Percentiles rank a stretch among this genome's conserved stretches.
phyloP scores from a whole-genome alignment of 2,888 invertebrate species.

The Zaprionus bogoriensis region DNA sequence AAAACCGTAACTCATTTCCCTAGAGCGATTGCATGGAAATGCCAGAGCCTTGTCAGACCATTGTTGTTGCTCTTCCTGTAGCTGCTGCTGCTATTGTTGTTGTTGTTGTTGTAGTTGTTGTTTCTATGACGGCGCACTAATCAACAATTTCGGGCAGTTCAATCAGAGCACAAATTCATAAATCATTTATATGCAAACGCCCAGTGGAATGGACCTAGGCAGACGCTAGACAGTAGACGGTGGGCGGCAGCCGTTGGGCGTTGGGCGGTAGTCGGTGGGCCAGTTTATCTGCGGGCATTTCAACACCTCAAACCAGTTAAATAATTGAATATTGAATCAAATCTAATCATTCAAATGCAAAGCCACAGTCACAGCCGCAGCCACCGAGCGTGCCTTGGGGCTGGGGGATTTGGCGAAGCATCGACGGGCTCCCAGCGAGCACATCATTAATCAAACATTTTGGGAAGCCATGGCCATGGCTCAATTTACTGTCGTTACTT shows the following conservation, averaged over 20 bases:
- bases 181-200: constrained; percentile 70
- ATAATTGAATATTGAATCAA: constrained; percentile 79
- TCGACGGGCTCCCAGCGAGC: constrained; percentile 31
- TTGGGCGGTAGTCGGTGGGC: neutral
- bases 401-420: constrained; percentile 38
- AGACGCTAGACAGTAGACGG: neutral
- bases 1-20: constrained; percentile 68
- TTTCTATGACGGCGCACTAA: constrained; percentile 65
- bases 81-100: constrained; percentile 19
- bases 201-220: constrained; percentile 19
- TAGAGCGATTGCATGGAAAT: constrained; percentile 47
- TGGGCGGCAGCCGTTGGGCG: neutral
- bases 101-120: constrained; percentile 40
- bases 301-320: constrained; percentile 73
- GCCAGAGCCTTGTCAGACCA: constrained; percentile 7
- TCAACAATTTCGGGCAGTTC: constrained; percentile 70
- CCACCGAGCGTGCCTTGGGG: neutral
- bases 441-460: constrained; percentile 77
- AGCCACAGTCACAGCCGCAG: constrained; percentile 47
- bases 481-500: constrained; percentile 43
- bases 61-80: constrained; percentile 10
- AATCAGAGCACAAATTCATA: constrained; percentile 73
- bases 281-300: constrained; percentile 58
- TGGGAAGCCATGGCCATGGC: constrained; percentile 21
- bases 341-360: constrained; percentile 76